Conservation (phyloP, 2,888 invertebrate genomes). For the Napeogenes sylphis region DNA sequence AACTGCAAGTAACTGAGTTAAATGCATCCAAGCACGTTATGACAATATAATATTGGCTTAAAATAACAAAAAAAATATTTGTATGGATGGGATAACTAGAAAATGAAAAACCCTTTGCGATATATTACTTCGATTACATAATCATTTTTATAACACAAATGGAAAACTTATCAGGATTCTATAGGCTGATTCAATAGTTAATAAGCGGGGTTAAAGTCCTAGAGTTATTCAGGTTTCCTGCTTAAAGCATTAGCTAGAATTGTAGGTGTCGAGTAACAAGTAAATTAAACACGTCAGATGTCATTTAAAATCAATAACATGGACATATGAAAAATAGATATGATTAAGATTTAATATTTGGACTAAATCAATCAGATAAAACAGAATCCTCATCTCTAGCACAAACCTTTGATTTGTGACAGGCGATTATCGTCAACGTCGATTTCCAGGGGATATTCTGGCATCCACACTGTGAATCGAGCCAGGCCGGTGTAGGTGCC, state of each 20-base stretch:
- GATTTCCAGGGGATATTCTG: slow-evolving; percentile 94
- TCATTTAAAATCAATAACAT: slow-evolving; percentile 2
- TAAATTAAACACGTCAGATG: slow-evolving; percentile 11
- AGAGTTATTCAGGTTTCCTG: slow-evolving; percentile 26
- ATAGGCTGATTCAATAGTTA: slow-evolving; percentile 16
- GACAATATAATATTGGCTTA: no score
- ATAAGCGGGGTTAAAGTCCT: slow-evolving; percentile 26
- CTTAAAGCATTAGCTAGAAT: slow-evolving; percentile 26
- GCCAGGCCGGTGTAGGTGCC: slow-evolving; percentile 93
- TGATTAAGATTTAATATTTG: slow-evolving; percentile 1
- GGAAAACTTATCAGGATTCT: slow-evolving; percentile 5
- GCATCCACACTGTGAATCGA: slow-evolving; percentile 97
- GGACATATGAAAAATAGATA: not conserved
- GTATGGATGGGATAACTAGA: no score
- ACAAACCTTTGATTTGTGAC: slow-evolving; percentile 88
- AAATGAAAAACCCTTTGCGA: no score
- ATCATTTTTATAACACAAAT: not conserved
- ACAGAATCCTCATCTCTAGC: not conserved
- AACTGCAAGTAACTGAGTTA: not conserved
- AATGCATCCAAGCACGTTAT: not conserved
- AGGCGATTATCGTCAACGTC: slow-evolving; percentile 92
- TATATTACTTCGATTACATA: not conserved
- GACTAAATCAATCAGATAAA: not conserved
- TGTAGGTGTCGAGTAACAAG: slow-evolving; percentile 22
- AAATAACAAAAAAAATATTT: no score